phyloP scores from a whole-genome alignment of 2,113 vertebrate genomes.

The Riparia riparia region DNA sequence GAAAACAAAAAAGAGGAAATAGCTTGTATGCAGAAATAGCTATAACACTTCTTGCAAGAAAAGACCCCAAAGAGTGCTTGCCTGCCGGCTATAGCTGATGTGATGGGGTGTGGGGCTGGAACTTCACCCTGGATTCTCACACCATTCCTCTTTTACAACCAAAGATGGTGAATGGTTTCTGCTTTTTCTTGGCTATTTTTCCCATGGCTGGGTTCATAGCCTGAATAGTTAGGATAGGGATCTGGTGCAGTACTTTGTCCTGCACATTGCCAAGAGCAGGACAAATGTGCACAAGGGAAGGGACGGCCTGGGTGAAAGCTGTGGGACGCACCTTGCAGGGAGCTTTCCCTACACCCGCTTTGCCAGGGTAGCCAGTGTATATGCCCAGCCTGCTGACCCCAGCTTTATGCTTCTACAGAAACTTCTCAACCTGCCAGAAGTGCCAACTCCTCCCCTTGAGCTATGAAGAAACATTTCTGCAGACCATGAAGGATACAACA shows the following conservation, averaged over 20 bases:
- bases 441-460: not conserved
- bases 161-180: conserved; percentile 60
- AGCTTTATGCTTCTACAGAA: not conserved
- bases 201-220: not conserved
- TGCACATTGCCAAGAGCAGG: not conserved
- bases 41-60: conserved; percentile 4
- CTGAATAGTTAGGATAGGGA: conserved; percentile 1
- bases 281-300: not conserved
- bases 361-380: not conserved
- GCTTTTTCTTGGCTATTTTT: conserved; percentile 62
- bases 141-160: conserved; percentile 70
- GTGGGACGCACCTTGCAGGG: too few species aligned
- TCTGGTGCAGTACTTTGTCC: not conserved
- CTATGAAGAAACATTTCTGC: not conserved
- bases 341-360: rapidly evolving
- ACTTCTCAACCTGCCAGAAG: not conserved
- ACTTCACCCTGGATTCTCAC: conserved; percentile 35
- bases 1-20: conserved; percentile 29
- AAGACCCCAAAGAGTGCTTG: not conserved
- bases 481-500: not conserved
- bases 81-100: not conserved
- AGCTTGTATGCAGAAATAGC: conserved; percentile 13
- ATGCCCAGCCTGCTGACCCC: not conserved
- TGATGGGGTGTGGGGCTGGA: not conserved
- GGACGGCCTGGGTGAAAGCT: not conserved